Conservation (phyloP, 2,888 invertebrate species). For the Parascotia fuliginaria region DNA sequence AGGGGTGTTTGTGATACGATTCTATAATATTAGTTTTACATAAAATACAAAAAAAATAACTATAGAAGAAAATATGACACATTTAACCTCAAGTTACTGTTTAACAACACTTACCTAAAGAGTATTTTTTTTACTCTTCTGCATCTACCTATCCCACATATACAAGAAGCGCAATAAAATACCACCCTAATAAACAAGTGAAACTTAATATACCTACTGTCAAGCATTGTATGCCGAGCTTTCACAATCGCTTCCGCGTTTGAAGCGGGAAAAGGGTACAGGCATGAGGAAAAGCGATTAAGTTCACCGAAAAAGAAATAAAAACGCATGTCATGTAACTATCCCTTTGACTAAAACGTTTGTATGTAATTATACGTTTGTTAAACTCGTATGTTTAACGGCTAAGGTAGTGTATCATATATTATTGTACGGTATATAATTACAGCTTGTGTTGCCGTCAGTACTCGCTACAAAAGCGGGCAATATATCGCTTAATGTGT, state of each 20-base stretch:
- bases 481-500: conserved; percentile 49
- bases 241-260: conserved; percentile 53
- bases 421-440: conserved; percentile 24
- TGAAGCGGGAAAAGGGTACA: conserved; percentile 34
- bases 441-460: conserved; percentile 33
- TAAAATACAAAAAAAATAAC: no score
- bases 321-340: conserved; percentile 3
- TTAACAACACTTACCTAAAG: background rate
- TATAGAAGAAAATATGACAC: background rate
- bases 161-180: conserved; percentile 31
- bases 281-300: conserved; percentile 11
- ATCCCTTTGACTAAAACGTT: background rate
- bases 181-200: conserved; percentile 45
- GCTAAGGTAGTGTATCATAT: conserved; percentile 1
- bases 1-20: no score
- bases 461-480: conserved; percentile 48
- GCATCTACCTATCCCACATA: conserved; percentile 8
- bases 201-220: conserved; percentile 55
- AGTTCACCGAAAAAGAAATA: background rate
- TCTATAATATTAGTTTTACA: no score
- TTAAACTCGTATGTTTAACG: conserved; percentile 5
- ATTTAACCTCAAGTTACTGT: background rate
- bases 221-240: conserved; percentile 52
- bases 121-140: background rate
- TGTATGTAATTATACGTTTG: background rate